phyloP scores from a whole-genome alignment of 1,140 invertebrate species.

The Drosophila busckii region DNA sequence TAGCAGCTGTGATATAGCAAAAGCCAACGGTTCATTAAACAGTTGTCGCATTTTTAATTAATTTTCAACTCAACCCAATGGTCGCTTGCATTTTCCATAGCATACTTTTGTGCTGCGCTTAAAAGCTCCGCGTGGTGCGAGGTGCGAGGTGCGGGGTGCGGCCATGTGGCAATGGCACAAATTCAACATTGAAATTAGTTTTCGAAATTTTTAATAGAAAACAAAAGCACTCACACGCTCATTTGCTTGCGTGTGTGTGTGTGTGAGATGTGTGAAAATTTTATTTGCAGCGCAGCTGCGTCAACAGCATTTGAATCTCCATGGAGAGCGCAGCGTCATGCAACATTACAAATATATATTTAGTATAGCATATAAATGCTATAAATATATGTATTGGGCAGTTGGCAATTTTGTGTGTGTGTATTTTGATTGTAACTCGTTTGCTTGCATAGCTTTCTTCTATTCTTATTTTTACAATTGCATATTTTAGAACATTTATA shows the following conservation, averaged over 20 bases:
- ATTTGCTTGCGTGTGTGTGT: constrained; percentile 5
- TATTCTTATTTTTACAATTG: constrained; percentile 23
- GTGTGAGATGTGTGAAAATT: constrained; percentile 41
- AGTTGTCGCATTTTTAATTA: too few species aligned
- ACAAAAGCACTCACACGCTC: neutral
- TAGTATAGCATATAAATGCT: too few species aligned
- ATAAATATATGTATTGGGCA: constrained; percentile 9
- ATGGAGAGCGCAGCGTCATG: too few species aligned
- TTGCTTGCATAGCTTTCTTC: constrained; percentile 32
- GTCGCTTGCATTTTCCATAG: too few species aligned
- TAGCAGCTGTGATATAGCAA: too few species aligned
- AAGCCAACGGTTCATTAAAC: too few species aligned
- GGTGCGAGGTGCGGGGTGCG: too few species aligned
- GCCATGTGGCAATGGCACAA: constrained; percentile 6
- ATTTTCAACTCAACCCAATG: too few species aligned
- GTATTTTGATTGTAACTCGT: constrained; percentile 40
- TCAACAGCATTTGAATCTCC: constrained; percentile 23
- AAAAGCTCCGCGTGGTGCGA: too few species aligned
- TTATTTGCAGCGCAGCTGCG: constrained; percentile 38
- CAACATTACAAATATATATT: too few species aligned
- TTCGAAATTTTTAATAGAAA: constrained; percentile 21
- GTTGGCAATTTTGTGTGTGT: constrained; percentile 19
- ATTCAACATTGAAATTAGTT: constrained; percentile 46
- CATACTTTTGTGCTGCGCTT: too few species aligned
- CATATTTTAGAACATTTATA: constrained; percentile 45